Evolutionary conservation across 2,797 vertebrate genomes (phyloP).

Genomic region (Enteromius mattozi): DNA sequence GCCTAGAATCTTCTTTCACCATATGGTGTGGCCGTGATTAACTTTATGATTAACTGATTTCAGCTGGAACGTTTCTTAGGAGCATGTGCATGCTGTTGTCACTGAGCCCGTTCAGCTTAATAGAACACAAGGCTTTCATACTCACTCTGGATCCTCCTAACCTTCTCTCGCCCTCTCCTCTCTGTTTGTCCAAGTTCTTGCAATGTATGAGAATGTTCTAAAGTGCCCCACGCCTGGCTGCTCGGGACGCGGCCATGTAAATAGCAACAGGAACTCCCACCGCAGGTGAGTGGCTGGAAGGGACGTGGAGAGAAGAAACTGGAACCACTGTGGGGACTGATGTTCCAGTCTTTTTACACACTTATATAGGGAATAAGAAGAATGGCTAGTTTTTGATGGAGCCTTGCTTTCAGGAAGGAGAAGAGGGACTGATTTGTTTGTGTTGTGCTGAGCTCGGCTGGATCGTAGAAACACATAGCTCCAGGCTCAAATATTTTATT

Average conservation of each 20-base stretch:
- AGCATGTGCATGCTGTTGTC: conserved; percentile 48
- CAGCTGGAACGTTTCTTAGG: conserved; percentile 15
- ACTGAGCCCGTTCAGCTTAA: conserved; percentile 40
- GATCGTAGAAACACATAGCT: conserved; percentile 33
- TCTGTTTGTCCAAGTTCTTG: conserved; percentile 95
- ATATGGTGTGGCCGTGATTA: conserved; percentile 42
- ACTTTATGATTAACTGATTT: conserved; percentile 38
- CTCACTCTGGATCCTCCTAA: conserved; percentile 58
- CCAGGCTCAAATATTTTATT: conserved; percentile 24
- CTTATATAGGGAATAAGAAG: conserved; percentile 33
- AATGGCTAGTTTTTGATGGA: conserved; percentile 25
- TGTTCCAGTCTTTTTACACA: conserved; percentile 31
- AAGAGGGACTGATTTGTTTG: conserved; percentile 39
- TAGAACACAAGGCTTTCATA: conserved; percentile 49
- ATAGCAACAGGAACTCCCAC: conserved; percentile 99
- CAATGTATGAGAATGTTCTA: conserved; percentile 99
- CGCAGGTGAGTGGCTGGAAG: conserved; percentile 89
- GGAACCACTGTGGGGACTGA: conserved; percentile 38
- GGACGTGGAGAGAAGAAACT: conserved; percentile 19
- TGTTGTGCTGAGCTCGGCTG: conserved; percentile 25
- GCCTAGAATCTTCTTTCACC: conserved; percentile 48
- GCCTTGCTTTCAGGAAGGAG: background rate
- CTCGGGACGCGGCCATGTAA: conserved; percentile 98
- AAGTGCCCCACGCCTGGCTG: conserved; percentile 99
- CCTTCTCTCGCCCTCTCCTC: conserved; percentile 82